Percentiles rank a stretch among this genome's conserved stretches.
Conservation (phyloP, 2,113 vertebrate species). For the Clinocottus analis region DNA sequence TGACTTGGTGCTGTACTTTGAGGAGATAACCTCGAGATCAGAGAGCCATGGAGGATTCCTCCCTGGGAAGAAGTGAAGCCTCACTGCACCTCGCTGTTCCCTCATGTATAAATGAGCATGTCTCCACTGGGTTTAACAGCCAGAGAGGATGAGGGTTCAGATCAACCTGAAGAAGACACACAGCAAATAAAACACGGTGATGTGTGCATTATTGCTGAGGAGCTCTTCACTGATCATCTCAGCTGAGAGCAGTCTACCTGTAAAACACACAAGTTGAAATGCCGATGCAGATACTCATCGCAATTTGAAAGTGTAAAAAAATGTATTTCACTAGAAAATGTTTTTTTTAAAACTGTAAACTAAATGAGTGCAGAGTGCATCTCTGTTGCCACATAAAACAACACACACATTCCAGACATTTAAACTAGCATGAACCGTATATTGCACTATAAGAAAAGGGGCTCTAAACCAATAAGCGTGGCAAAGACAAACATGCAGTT, state of each 20-base stretch:
- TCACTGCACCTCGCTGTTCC: too few species aligned
- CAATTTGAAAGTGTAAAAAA: too few species aligned
- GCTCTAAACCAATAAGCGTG: background rate
- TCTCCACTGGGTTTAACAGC: too few species aligned
- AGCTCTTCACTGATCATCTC: slow-evolving; percentile 19
- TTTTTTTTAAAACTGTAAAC: background rate
- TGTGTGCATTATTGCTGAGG: slow-evolving; percentile 14
- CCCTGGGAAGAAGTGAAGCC: slow-evolving; percentile 11
- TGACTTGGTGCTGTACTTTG: slow-evolving; percentile 27
- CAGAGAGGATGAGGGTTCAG: too few species aligned
- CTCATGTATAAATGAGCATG: too few species aligned
- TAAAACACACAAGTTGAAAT: slow-evolving; percentile 17
- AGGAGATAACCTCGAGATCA: slow-evolving; percentile 27
- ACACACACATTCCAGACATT: background rate
- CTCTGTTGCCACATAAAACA: background rate
- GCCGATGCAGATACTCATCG: too few species aligned
- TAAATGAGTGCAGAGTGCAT: background rate
- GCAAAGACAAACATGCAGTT: background rate
- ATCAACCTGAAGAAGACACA: too few species aligned
- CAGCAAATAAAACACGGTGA: too few species aligned
- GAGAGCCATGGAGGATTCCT: background rate
- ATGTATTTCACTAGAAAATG: background rate
- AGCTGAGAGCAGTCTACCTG: slow-evolving; percentile 21
- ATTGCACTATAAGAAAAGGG: background rate
- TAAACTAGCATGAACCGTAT: background rate